Conservation (phyloP, 2,113 vertebrate genomes). For the Cariama cristata region DNA sequence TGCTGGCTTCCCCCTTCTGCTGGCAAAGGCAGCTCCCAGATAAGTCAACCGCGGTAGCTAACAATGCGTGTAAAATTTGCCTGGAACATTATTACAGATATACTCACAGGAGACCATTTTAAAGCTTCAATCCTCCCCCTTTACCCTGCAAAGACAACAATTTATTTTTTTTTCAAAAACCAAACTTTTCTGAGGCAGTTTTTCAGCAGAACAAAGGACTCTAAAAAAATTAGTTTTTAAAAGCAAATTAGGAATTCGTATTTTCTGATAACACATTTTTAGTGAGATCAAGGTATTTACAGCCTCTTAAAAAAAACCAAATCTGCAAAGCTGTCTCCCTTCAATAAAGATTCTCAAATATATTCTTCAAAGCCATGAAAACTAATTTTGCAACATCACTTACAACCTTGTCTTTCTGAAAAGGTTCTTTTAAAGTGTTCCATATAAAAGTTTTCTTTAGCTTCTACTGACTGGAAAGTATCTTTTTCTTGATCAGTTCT, state of each 20-base stretch:
- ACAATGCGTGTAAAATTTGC: neutral
- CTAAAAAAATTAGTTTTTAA: neutral
- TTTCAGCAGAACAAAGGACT: neutral
- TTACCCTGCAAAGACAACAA: neutral
- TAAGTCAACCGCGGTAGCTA: neutral
- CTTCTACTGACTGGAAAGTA: neutral
- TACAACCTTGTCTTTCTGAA: neutral
- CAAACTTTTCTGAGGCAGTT: neutral
- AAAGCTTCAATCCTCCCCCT: neutral
- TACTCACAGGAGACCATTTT: neutral
- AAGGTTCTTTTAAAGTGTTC: neutral
- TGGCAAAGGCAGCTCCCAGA: neutral
- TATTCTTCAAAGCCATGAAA: neutral
- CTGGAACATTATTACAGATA: neutral
- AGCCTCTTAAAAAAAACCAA: neutral
- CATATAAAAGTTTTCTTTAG: neutral
- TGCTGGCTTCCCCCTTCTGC: neutral
- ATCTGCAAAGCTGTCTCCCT: neutral
- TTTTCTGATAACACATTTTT: neutral
- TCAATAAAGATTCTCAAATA: neutral
- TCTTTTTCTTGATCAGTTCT: neutral
- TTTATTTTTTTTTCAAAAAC: too few species aligned
- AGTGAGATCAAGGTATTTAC: neutral
- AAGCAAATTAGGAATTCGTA: neutral
- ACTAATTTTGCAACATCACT: neutral